Base-by-base conservation (phyloP, 2,113 vertebrate species). In the Lycaon pictus region DNA sequence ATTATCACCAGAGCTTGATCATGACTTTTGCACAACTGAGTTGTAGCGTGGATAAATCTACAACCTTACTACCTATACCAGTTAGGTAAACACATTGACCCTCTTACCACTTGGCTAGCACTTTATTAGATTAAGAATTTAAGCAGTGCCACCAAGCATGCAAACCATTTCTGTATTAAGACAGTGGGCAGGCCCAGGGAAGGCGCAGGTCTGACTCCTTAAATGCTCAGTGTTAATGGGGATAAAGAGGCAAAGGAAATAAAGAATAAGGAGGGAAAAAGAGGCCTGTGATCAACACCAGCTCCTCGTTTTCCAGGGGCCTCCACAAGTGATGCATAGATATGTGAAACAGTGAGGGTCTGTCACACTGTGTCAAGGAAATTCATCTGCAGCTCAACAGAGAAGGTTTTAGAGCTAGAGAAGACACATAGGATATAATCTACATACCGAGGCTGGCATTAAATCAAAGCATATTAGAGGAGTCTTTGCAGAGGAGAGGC, bases 361-460 rank as follows among this genome's bases (percentile, higher is more conserved):
- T 95, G 92, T 95, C 97, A 96, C 60, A 9, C 83, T 17, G 35
- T 35, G 32, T 95, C 82, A 94, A 95, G 51, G 76, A 90, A 95
- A 90, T 65, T 84, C 96, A 92, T 85, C 60, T 53, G 53, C 62
- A 91, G 53, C 77, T 96, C 81, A 88, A 55, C 17, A 60, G 1
- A 2, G 72, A 27, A 69, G 19, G 35, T 37, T 56, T 90, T 43
- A 67, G 69, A 93, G 72, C 43, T 29, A 48, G 53, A 62, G 67
- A 62, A 81, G 86, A 69, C 43, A 63, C 74, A 88, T 32, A 88
- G 58, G 86, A 55, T 85, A 74, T 20, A 55, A 27, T 20, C 32
- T 37, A 51, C 27, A 16, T 25, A 23, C 76, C 0, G 17, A 60
- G 84, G 37, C 51, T 97, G 95, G 79, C 77, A 79, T 71, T 86